These are phyloP conservation scores for Crypturellus undulatus DNA, from an alignment of 2,113 vertebrate genomes.

Conservation along the genomic window DNA sequence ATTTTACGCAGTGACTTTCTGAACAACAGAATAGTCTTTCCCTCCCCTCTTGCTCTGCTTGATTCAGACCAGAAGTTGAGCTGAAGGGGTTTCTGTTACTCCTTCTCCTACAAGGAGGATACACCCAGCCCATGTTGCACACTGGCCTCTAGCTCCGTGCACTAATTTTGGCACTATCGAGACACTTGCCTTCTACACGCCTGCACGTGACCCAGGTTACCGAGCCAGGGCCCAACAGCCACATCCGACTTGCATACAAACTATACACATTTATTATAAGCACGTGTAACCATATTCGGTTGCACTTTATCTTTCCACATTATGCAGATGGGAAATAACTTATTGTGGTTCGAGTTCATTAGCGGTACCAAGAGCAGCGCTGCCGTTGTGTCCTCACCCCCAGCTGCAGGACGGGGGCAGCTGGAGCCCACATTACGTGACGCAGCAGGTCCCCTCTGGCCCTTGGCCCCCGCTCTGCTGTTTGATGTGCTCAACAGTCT, in stretches of 20 bases:
- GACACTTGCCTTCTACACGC: not conserved
- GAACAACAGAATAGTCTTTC: not conserved
- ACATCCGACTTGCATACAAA: not conserved
- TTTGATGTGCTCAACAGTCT: slow-evolving; percentile 45
- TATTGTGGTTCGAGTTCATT: not conserved
- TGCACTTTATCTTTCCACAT: not conserved
- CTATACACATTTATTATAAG: not conserved
- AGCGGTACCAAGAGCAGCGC: slow-evolving; percentile 9
- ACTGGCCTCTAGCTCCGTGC: not conserved
- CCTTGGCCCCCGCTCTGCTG: not conserved
- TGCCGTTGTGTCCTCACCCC: not conserved
- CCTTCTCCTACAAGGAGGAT: not conserved
- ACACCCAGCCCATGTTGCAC: not conserved
- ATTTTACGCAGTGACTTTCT: not conserved
- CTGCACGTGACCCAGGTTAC: not conserved
- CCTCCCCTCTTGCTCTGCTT: not conserved
- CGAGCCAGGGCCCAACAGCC: not conserved
- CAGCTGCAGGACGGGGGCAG: slow-evolving; percentile 21
- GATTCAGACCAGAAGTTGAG: not conserved
- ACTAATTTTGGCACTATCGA: not conserved
- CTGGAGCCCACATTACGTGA: slow-evolving; percentile 26
- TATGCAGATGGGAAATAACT: not conserved
- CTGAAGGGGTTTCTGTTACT: not conserved
- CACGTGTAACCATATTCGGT: not conserved
- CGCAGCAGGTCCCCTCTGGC: slow-evolving; percentile 54